Conservation (phyloP, 2,888 invertebrate genomes). For the Torymus texanus region DNA sequence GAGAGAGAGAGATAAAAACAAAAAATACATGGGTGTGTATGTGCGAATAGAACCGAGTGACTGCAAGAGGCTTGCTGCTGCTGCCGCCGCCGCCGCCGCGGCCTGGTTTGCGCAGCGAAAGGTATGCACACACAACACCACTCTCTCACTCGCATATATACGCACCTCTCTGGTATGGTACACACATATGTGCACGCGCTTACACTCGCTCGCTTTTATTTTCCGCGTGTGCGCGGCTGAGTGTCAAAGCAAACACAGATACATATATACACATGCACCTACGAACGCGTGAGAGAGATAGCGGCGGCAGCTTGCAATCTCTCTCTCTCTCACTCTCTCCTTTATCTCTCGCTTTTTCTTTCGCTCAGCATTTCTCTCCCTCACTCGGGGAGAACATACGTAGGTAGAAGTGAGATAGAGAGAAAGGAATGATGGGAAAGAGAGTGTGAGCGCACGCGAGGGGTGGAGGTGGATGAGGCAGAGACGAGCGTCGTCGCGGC, state of each 20-base stretch:
- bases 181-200: neutral
- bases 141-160: too few species aligned
- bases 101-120: constrained; percentile 7
- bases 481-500: neutral
- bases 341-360: constrained; percentile 5
- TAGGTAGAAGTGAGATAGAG: too few species aligned
- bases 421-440: too few species aligned
- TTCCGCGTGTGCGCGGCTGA: neutral
- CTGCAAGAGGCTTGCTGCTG: too few species aligned
- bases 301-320: neutral
- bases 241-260: constrained; percentile 25
- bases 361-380: neutral
- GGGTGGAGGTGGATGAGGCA: too few species aligned
- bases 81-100: neutral
- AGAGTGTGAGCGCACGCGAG: too few species aligned
- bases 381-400: too few species aligned
- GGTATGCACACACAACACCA: neutral
- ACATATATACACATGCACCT: neutral
- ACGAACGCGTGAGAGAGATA: neutral
- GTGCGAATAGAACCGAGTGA: neutral
- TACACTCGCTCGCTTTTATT: too few species aligned
- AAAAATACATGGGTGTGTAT: too few species aligned
- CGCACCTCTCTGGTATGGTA: too few species aligned
- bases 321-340: constrained; percentile 9
- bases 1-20: too few species aligned